These are phyloP conservation scores for Sylvilagus bachmani DNA, from an alignment of 2,113 vertebrate genomes.

Conservation along the genomic window DNA sequence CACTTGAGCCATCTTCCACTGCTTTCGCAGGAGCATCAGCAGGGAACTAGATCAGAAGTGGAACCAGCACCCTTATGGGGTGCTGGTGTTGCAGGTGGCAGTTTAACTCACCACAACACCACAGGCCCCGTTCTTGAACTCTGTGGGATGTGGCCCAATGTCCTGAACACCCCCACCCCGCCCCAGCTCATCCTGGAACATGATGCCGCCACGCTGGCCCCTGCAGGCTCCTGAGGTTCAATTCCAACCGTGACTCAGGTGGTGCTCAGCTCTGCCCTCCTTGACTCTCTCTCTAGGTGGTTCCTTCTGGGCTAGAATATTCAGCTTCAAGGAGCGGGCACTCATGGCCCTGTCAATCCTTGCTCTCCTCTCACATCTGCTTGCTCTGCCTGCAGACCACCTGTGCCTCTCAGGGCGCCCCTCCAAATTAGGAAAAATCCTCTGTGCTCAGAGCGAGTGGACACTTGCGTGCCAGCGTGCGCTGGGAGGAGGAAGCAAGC, in stretches of 20 bases:
- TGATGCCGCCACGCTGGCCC: accelerated
- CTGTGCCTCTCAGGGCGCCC: neutral
- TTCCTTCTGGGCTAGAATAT: neutral
- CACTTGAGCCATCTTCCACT: too few relatives aligned
- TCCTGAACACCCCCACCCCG: neutral
- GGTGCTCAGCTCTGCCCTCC: neutral
- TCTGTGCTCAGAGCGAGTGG: neutral
- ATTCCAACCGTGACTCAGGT: neutral
- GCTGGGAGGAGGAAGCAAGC: neutral
- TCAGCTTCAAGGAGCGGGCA: neutral
- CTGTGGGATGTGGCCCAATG: accelerated
- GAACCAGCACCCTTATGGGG: too few relatives aligned
- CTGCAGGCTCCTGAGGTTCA: accelerated
- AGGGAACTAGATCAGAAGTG: too few relatives aligned
- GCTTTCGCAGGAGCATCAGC: too few relatives aligned
- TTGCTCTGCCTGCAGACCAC: neutral
- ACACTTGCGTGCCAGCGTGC: neutral
- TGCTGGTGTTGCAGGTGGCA: too few relatives aligned
- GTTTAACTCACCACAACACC: too few relatives aligned
- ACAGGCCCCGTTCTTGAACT: neutral
- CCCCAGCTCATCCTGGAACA: neutral
- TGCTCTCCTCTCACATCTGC: neutral
- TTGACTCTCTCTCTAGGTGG: neutral
- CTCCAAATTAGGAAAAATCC: neutral
- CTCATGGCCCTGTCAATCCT: neutral